phyloP scores from a whole-genome alignment of 1,140 invertebrate genomes.

The Drosophila setifemur region DNA sequence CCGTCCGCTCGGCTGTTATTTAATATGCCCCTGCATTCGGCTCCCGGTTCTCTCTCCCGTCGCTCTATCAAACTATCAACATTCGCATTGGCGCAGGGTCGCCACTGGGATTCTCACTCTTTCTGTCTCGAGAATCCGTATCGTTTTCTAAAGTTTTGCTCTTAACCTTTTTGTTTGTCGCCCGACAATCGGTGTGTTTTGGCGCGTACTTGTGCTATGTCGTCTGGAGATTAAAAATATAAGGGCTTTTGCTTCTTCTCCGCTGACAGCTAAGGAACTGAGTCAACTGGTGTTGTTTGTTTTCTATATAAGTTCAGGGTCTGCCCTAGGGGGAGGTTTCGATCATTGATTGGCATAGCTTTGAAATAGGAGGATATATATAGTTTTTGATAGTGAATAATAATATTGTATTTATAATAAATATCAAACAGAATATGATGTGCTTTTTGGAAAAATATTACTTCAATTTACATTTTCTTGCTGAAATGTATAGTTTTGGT shows the following conservation, averaged over 20 bases:
- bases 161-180: constrained; percentile 34
- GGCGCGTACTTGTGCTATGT: constrained; percentile 21
- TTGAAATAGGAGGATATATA: background rate
- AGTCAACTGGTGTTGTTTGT: constrained; percentile 11
- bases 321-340: background rate
- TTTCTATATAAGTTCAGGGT: constrained; percentile 21
- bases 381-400: background rate
- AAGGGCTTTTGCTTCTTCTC: background rate
- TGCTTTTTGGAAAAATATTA: too few species aligned
- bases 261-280: background rate
- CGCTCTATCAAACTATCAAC: constrained; percentile 29
- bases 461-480: too few species aligned
- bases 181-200: constrained; percentile 9
- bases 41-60: background rate
- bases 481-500: too few species aligned
- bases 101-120: background rate
- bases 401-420: background rate
- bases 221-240: constrained; percentile 18
- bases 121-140: background rate
- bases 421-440: too few species aligned
- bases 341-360: background rate
- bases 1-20: constrained; percentile 59
- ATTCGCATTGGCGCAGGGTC: constrained; percentile 4
- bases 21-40: constrained; percentile 39
- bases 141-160: constrained; percentile 10